Evolutionary conservation across 2,113 vertebrate genomes (phyloP), one percentile per base, ranked within the genome.

Genomic region (Alexandromys fortis): DNA sequence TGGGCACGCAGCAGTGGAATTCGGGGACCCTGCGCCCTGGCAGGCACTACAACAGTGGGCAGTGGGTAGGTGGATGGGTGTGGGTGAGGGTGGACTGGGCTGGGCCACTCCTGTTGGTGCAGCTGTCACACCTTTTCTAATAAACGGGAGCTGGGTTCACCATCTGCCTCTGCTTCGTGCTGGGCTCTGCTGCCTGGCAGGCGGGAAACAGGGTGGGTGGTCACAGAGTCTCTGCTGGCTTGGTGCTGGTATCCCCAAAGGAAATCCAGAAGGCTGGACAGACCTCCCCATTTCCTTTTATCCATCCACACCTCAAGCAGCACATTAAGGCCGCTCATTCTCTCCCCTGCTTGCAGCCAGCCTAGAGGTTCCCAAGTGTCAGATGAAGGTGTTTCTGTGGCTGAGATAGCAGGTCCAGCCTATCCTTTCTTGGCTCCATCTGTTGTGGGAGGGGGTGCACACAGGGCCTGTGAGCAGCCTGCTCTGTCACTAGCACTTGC

Each of bases 111-210:
- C n/a, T 97, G 90, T 58, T 3, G 70, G 96, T 85, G 86, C 96
- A 90, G 91, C 96, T 98, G 96, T 97, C 96, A 97, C 97, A 94
- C 95, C 90, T 98, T 98, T 98, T 98, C 98, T 98, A 98, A 98
- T 98, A 98, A 98, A 98, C 17, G 87, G 88, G 97, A 97, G 92
- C 96, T 97, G 98, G 94, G 95, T 97, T 96, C 97, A 94, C 94
- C 72, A 0, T 38, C 22, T 26, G 93, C 45, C 38, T 86, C 82
- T 30, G 55, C 30, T 89, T 67, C 10, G 4, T 65, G 22, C 77
- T 21, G 67, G 12, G 42, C 21, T 11, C 1, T 6, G 13, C 61
- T 7, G 6, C 24, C 81, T 5, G 17, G 3, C 7, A 6, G 0
- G 5, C 30, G 11, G 28, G 19, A 4, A 35, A 13, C 30, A 8